phyloP scores from a whole-genome alignment of 2,797 vertebrate species.

The Danionella dracula region DNA sequence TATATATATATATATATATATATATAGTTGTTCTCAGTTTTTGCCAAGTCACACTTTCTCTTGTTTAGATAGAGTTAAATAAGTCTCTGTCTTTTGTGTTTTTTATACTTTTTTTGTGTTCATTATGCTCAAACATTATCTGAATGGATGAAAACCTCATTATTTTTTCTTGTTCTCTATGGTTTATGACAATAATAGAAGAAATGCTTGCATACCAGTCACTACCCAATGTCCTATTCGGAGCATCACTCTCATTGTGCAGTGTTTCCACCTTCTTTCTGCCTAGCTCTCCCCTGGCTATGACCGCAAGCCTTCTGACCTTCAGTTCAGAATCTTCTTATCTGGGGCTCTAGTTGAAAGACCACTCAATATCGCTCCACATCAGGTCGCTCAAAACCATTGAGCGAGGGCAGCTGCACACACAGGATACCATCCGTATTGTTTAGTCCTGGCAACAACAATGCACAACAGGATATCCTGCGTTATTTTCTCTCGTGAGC shows the following conservation, averaged over 20 bases:
- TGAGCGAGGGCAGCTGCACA: conserved; percentile 20
- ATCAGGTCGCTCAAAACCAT: neutral
- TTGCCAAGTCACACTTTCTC: too few relatives aligned
- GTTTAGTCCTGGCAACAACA: conserved; percentile 59
- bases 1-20: too few relatives aligned
- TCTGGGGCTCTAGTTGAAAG: conserved; percentile 23
- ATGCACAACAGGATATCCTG: conserved; percentile 71
- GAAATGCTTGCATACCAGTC: neutral
- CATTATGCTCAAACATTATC: too few relatives aligned
- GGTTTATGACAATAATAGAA: neutral
- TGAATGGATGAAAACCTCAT: neutral
- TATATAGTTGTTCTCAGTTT: too few relatives aligned
- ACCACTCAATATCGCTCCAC: conserved; percentile 21
- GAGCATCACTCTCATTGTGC: neutral
- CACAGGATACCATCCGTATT: conserved; percentile 67
- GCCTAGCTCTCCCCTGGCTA: conserved; percentile 23
- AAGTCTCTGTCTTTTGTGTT: too few relatives aligned
- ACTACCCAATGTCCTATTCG: neutral
- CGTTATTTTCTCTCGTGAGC: conserved; percentile 9
- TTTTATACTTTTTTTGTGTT: too few relatives aligned
- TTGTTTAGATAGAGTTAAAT: too few relatives aligned
- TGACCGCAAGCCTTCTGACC: conserved; percentile 37
- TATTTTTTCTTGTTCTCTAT: neutral
- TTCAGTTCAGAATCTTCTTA: conserved; percentile 14
- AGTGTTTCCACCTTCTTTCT: neutral